phyloP scores from a whole-genome alignment of 2,888 invertebrate genomes.

The Leucania comma region DNA sequence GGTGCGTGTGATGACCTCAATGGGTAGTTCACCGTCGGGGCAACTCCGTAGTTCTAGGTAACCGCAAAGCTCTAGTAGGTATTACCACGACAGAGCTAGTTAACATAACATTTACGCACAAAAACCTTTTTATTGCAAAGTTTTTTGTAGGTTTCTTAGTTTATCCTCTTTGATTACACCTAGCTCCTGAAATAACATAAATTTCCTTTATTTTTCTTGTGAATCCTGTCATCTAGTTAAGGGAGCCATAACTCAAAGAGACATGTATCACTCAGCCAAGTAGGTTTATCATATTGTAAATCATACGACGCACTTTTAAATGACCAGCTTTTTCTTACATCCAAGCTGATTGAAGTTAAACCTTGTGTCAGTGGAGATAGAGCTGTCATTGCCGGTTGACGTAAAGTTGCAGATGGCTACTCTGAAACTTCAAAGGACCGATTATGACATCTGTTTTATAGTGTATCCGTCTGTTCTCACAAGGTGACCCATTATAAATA shows the following conservation, averaged over 20 bases:
- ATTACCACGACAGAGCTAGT: background rate
- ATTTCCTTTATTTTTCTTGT: conserved; percentile 38
- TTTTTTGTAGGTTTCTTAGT: background rate
- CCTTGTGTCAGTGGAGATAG: conserved; percentile 1
- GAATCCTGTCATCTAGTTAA: conserved; percentile 39
- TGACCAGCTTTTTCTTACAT: conserved; percentile 20
- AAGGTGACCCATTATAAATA: conserved; percentile 68
- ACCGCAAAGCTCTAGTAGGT: background rate
- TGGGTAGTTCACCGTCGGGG: too few species aligned
- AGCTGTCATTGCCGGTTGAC: background rate
- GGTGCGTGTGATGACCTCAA: too few species aligned
- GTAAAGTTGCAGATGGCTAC: conserved; percentile 51
- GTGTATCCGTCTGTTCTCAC: conserved; percentile 68
- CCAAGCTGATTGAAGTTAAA: conserved; percentile 7
- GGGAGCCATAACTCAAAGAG: conserved; percentile 61
- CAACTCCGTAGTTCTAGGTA: too few species aligned
- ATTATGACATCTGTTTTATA: conserved; percentile 76
- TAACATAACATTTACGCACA: background rate
- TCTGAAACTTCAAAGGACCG: conserved; percentile 71
- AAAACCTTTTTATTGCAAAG: background rate
- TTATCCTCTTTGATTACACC: conserved; percentile 2
- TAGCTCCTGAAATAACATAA: conserved; percentile 14
- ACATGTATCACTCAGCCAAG: conserved; percentile 78
- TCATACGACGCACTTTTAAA: conserved; percentile 68
- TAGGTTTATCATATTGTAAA: conserved; percentile 78